Percentiles rank a stretch among this genome's conserved stretches.
phyloP scores from a whole-genome alignment of 1,140 invertebrate genomes.

The Sarcophaga bullata region DNA sequence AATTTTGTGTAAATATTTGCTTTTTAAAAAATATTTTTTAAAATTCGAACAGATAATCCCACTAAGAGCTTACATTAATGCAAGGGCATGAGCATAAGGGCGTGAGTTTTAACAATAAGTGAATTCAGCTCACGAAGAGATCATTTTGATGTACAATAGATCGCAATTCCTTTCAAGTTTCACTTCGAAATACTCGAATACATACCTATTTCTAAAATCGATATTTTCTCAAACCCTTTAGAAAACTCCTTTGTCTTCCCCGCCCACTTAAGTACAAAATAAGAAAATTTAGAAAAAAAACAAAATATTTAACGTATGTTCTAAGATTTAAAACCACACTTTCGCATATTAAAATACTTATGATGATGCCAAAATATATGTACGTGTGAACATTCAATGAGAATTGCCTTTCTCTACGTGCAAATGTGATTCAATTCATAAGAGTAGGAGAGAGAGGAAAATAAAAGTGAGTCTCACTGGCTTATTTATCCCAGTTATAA shows the following conservation, averaged over 20 bases:
- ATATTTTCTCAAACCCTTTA: background rate
- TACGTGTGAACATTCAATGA: background rate
- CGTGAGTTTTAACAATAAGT: no score
- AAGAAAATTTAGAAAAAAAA: conserved; percentile 7
- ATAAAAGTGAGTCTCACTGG: background rate
- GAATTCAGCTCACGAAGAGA: no score
- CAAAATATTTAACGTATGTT: background rate
- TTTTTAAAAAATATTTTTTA: no score
- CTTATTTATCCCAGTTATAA: background rate
- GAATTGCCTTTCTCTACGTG: background rate
- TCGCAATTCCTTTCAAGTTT: no score
- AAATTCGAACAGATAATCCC: no score
- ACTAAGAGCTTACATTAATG: no score
- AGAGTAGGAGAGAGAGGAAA: background rate
- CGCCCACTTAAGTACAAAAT: background rate
- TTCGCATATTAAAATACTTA: background rate
- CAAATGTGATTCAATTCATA: conserved; percentile 17
- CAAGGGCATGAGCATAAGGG: no score
- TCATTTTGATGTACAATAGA: no score
- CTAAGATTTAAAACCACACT: background rate
- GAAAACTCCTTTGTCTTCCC: no score
- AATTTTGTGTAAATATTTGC: no score
- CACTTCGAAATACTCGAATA: no score
- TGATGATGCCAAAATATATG: background rate
- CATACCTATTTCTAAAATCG: no score